Conservation (phyloP, 1,140 invertebrate genomes). For the Magallana gigas region DNA sequence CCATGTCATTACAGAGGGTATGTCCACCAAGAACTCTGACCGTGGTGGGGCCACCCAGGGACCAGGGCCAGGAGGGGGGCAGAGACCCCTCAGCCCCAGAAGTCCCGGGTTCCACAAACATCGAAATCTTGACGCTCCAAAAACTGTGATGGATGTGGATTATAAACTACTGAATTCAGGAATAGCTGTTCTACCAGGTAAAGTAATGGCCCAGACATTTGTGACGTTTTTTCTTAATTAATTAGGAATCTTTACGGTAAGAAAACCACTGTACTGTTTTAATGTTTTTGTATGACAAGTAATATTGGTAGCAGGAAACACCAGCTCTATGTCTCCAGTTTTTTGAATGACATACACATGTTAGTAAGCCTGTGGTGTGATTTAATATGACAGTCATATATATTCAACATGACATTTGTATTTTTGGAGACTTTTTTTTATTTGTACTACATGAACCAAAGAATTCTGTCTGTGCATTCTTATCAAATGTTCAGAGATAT, state of each 20-base stretch:
- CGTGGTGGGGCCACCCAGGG: neutral
- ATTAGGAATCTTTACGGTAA: neutral
- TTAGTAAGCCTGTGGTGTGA: neutral
- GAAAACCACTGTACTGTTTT: neutral
- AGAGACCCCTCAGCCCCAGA: neutral
- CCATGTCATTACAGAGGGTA: slow-evolving; percentile 16
- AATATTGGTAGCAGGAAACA: neutral
- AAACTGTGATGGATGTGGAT: slow-evolving; percentile 90
- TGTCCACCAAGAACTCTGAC: neutral
- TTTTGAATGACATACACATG: neutral
- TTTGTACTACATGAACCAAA: neutral
- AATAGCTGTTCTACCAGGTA: slow-evolving; percentile 70
- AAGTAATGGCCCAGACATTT: slow-evolving; percentile 13
- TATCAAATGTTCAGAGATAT: too few species aligned
- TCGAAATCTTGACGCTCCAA: slow-evolving; percentile 84
- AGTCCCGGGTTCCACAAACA: slow-evolving; percentile 46
- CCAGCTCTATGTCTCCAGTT: neutral
- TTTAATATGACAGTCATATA: neutral
- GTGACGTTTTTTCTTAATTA: neutral
- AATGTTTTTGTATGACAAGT: neutral
- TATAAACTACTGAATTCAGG: slow-evolving; percentile 83
- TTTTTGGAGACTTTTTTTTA: neutral
- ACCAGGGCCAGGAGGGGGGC: slow-evolving; percentile 26
- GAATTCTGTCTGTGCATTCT: neutral
- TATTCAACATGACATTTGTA: neutral